Percentiles rank a stretch among this genome's conserved stretches.
Conservation (phyloP, 2,113 vertebrate genomes). For the Pyrgilauda ruficollis region DNA sequence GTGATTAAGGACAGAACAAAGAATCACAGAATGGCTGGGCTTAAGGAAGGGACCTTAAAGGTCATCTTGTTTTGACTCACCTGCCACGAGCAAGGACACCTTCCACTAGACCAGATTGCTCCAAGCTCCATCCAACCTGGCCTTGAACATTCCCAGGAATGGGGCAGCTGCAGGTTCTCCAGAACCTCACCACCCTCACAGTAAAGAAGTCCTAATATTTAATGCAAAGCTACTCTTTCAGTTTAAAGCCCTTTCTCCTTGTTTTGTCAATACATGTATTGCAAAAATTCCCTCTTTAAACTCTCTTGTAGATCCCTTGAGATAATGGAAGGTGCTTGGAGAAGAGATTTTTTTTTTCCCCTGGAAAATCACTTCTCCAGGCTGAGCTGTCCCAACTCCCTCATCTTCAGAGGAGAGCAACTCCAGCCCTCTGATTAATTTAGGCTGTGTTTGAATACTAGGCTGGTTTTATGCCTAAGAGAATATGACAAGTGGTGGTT, state of each 20-base stretch:
- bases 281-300: not conserved
- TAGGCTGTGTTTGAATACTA: not conserved
- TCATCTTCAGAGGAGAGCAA: not conserved
- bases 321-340: not conserved
- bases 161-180: not conserved
- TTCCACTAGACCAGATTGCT: not conserved
- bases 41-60: too few species aligned
- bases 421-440: not conserved
- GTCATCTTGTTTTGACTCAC: too few species aligned
- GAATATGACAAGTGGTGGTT: not conserved
- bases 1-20: not conserved
- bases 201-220: not conserved
- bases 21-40: not conserved
- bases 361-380: too few species aligned
- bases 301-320: not conserved
- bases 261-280: not conserved
- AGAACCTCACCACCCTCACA: not conserved
- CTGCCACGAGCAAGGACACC: not conserved
- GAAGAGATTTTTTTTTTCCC: too few species aligned
- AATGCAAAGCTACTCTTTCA: not conserved
- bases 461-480: not conserved
- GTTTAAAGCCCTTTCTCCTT: not conserved
- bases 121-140: not conserved
- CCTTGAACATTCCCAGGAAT: not conserved
- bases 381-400: not conserved